These are phyloP conservation scores for Caretta caretta DNA, from an alignment of 2,113 vertebrate species.

Conservation along the genomic window DNA sequence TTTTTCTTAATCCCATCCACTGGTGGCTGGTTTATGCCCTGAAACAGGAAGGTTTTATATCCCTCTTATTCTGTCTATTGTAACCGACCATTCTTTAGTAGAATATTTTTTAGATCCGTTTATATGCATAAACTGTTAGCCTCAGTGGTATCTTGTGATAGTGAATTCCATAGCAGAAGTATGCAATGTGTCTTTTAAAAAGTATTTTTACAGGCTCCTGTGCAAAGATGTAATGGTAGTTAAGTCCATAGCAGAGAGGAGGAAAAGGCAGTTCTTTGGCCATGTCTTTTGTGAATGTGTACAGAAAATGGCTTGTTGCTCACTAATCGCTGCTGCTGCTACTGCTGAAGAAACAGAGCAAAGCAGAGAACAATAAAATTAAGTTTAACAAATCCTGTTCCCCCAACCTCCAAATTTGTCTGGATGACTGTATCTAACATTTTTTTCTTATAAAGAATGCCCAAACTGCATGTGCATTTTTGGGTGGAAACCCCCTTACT, in stretches of 20 bases:
- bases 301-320: neutral
- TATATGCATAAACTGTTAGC: neutral
- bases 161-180: neutral
- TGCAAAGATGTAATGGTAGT: neutral
- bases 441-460: neutral
- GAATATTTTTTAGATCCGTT: no score
- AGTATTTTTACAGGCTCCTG: neutral
- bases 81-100: neutral
- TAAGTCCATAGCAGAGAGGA: neutral
- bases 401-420: neutral
- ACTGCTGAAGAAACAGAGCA: rapidly evolving
- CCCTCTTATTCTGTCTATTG: neutral
- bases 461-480: rapidly evolving
- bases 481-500: neutral
- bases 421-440: rapidly evolving
- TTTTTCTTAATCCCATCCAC: neutral
- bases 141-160: neutral
- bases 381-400: neutral
- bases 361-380: neutral
- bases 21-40: neutral
- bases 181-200: neutral
- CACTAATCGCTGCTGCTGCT: neutral
- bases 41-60: neutral
- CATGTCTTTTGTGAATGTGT: neutral
- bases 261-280: neutral